Percentiles rank a stretch among this genome's conserved stretches.
Conservation (phyloP, 1,140 invertebrate species). For the Samia ricini region DNA sequence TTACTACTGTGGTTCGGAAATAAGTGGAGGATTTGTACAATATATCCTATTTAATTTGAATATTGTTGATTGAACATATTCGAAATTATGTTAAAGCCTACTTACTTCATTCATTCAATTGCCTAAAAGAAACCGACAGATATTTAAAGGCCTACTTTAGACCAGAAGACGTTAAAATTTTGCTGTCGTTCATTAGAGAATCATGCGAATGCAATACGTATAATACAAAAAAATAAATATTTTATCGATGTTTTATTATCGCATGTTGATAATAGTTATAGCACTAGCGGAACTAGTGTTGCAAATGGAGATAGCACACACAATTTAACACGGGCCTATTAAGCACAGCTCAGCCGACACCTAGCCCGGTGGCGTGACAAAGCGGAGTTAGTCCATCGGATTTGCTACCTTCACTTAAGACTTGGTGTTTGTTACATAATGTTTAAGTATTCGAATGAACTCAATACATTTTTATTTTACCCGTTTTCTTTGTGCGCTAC, state of each 20-base stretch:
- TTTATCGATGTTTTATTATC: neutral
- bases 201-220: too few relatives aligned
- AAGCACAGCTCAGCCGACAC: constrained; percentile 31
- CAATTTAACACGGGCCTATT: constrained; percentile 61
- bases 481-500: neutral
- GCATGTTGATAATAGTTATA: constrained; percentile 5
- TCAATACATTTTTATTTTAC: constrained; percentile 6
- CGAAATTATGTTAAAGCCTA: too few relatives aligned
- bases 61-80: too few relatives aligned
- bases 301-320: constrained; percentile 61
- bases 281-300: constrained; percentile 22
- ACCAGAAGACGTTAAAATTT: too few relatives aligned
- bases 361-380: constrained; percentile 48
- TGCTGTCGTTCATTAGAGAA: too few relatives aligned
- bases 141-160: too few relatives aligned
- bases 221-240: neutral
- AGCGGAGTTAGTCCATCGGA: constrained; percentile 41
- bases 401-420: neutral
- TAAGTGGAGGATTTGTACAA: too few relatives aligned
- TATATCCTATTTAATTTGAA: too few relatives aligned
- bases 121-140: too few relatives aligned
- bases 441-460: constrained; percentile 30
- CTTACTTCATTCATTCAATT: too few relatives aligned
- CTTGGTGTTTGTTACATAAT: constrained; percentile 57
- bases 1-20: too few relatives aligned